These are phyloP conservation scores for Eueides isabella DNA, from an alignment of 1,140 invertebrate species.

Conservation along the genomic window DNA sequence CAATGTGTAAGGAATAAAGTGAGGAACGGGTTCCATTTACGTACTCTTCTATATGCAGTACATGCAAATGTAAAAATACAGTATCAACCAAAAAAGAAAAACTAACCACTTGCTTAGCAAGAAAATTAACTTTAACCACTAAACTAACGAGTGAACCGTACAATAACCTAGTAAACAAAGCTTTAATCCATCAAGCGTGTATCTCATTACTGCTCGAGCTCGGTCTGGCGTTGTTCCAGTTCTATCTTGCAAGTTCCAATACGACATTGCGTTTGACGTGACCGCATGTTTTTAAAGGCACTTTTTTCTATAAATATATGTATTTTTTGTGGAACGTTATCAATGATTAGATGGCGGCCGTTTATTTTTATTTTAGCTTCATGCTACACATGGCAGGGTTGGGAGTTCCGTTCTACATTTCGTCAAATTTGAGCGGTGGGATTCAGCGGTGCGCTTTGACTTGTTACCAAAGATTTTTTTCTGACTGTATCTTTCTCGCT, in stretches of 20 bases:
- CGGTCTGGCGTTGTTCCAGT: constrained; percentile 4
- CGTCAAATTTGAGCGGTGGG: too few species aligned
- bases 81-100: too few species aligned
- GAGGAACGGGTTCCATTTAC: too few species aligned
- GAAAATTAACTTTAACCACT: constrained; percentile 9
- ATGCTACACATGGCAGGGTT: too few species aligned
- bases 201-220: constrained; percentile 5
- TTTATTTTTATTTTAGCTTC: too few species aligned
- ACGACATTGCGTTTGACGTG: not conserved
- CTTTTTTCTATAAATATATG: not conserved
- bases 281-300: not conserved
- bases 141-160: constrained; percentile 7
- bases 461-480: too few species aligned
- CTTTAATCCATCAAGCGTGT: constrained; percentile 9
- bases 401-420: too few species aligned
- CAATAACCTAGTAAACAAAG: not conserved
- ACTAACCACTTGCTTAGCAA: not conserved
- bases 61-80: not conserved
- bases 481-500: too few species aligned
- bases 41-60: not conserved
- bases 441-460: too few species aligned
- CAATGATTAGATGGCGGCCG: too few species aligned
- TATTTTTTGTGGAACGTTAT: not conserved
- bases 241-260: not conserved
- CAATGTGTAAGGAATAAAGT: too few species aligned